Evolutionary conservation across 1,140 invertebrate species (phyloP).

Genomic region (Solenopsis fugax): DNA sequence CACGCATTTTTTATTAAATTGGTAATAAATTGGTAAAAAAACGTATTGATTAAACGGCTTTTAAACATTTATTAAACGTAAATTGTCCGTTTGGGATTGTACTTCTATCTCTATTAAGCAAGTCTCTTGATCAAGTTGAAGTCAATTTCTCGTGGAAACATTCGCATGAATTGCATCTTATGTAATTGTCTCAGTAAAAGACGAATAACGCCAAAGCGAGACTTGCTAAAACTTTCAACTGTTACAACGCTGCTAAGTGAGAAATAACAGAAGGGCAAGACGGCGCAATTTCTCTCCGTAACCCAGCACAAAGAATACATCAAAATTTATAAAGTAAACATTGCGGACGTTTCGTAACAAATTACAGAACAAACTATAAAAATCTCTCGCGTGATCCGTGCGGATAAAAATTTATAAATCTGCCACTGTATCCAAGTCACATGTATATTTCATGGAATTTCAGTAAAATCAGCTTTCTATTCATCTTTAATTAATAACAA

Average conservation of each 20-base stretch:
- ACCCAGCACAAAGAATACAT: background rate
- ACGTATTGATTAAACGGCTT: too few species aligned
- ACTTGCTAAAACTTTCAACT: conserved; percentile 28
- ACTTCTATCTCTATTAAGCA: background rate
- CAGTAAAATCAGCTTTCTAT: background rate
- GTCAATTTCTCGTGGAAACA: background rate
- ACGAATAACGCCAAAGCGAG: background rate
- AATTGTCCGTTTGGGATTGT: background rate
- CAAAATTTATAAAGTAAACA: conserved; percentile 38
- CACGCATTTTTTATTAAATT: too few species aligned
- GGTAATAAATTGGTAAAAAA: too few species aligned
- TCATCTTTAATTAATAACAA: conserved; percentile 28
- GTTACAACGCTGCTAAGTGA: background rate
- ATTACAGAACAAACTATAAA: conserved; percentile 1
- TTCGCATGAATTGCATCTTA: background rate
- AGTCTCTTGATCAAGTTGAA: background rate
- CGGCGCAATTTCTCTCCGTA: conserved; percentile 16
- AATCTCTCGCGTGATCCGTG: background rate
- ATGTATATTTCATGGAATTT: background rate
- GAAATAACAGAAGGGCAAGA: background rate
- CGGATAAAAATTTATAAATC: conserved; percentile 38
- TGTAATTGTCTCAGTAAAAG: background rate
- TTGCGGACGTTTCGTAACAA: conserved; percentile 9
- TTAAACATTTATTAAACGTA: too few species aligned
- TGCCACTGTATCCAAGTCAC: background rate